Evolutionary conservation across 2,888 invertebrate species (phyloP).

Genomic region (Alentia gelatinosa): DNA sequence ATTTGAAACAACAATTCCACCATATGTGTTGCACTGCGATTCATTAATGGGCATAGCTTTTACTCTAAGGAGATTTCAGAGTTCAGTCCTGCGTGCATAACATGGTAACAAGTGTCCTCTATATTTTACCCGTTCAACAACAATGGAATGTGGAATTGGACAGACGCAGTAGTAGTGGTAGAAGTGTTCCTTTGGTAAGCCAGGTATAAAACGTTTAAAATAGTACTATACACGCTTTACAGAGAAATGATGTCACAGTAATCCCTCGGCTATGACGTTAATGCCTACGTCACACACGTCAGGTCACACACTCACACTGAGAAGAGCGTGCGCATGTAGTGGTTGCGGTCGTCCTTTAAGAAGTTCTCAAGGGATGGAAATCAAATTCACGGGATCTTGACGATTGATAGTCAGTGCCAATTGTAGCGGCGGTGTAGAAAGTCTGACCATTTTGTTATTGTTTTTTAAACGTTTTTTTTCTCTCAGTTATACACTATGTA

Average conservation of each 20-base stretch:
- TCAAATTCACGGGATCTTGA: background rate
- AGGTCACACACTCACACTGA: background rate
- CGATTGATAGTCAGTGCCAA: background rate
- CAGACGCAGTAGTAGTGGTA: background rate
- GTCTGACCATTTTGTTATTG: background rate
- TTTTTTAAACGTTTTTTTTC: background rate
- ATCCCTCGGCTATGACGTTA: background rate
- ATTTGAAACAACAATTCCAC: background rate
- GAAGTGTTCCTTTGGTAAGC: background rate
- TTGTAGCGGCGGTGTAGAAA: background rate
- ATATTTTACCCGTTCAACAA: constrained; percentile 1
- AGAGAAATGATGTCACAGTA: background rate
- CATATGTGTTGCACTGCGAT: background rate
- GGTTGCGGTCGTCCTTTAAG: background rate
- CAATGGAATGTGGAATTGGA: background rate
- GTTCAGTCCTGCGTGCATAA: background rate
- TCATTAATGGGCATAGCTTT: background rate
- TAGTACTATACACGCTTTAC: background rate
- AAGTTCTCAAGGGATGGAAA: too few relatives aligned
- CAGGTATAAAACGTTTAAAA: background rate
- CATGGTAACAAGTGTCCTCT: background rate
- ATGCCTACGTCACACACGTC: background rate
- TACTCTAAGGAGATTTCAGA: background rate
- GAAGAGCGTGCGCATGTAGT: background rate
- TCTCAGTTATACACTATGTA: background rate